Base-by-base conservation (phyloP, 2,797 vertebrate species). In the Chloroceryle inda region DNA sequence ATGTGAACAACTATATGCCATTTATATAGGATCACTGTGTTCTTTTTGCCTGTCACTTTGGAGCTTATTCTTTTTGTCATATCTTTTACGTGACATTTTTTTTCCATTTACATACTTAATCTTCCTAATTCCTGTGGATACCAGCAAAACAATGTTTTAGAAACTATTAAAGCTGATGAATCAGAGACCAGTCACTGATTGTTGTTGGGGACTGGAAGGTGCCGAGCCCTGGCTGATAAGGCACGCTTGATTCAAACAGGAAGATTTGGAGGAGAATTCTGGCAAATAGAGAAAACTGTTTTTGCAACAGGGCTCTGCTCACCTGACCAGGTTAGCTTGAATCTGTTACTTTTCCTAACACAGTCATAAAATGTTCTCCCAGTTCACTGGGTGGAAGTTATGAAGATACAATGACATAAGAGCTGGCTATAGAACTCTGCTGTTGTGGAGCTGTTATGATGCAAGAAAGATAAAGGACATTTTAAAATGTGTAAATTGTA, bases 31-130 rank as follows among this genome's bases (percentile, higher is more conserved):
- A 83, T 88, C 56, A 68, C 50, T 5, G 0, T 49, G 29, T 58
- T 77, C 61, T 75, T 85, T 72, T 62, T 33, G 1, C 49, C 42
- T 87, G 56, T 67, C 44, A 52, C 58, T 87, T 93, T 95, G 26
- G 27, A 87, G 29, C 29, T 64, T 74, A 26, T 45, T 85, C n/a
- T 68, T 82, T 94, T 55, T 84, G 26, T 85, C 72, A 22, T 79
- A 53, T 8, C 31, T 93, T 96, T 87, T 64, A 58, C 49, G 47
- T 40, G 77, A 81, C 50, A 85, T 52, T 89, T 89, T 82, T 89
- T 76, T 90, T 74, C 31, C 75, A 92, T 49, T 83, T 83, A 40
- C 26, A 19, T 88, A 26, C 77, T 55, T 92, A 50, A 37, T 62
- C 75, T 85, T 83, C 6, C 1, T 2, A 3, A 49, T 82, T 92